Percentiles rank a stretch among this genome's conserved stretches.
Evolutionary conservation across 2,797 vertebrate species (phyloP).

Genomic region (Neostethus bicornis): DNA sequence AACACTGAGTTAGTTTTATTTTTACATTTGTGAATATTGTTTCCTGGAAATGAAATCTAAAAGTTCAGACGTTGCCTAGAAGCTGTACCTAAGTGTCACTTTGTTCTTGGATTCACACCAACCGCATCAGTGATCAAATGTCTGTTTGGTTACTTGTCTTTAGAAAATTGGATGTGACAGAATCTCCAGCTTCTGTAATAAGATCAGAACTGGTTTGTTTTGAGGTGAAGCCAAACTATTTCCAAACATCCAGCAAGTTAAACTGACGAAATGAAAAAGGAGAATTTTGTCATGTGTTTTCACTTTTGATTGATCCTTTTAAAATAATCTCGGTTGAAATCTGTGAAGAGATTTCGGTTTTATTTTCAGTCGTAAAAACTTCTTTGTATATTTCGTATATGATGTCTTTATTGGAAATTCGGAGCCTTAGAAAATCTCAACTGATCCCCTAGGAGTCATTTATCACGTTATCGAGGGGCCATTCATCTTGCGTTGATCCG

Average conservation of each 20-base stretch:
- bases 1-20: too few relatives aligned
- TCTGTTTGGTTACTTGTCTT: conserved; percentile 14
- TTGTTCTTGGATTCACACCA: background rate
- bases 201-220: conserved; percentile 9
- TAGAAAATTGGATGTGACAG: conserved; percentile 5
- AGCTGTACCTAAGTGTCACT: background rate
- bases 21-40: too few relatives aligned
- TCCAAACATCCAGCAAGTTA: background rate
- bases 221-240: conserved; percentile 6
- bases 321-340: background rate
- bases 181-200: conserved; percentile 6
- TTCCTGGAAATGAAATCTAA: too few relatives aligned
- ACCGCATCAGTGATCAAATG: conserved; percentile 1
- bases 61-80: background rate
- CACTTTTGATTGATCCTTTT: background rate
- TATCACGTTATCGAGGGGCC: conserved; percentile 44
- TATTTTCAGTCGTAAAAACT: conserved; percentile 15
- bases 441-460: conserved; percentile 34
- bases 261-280: background rate
- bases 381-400: conserved; percentile 26
- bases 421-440: conserved; percentile 38
- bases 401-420: conserved; percentile 37
- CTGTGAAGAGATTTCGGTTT: background rate
- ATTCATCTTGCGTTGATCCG: conserved; percentile 57
- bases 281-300: too few relatives aligned